Evolutionary conservation across 2,888 invertebrate species (phyloP), one percentile per base, ranked within the genome.

Genomic region (Nasonia oneida): DNA sequence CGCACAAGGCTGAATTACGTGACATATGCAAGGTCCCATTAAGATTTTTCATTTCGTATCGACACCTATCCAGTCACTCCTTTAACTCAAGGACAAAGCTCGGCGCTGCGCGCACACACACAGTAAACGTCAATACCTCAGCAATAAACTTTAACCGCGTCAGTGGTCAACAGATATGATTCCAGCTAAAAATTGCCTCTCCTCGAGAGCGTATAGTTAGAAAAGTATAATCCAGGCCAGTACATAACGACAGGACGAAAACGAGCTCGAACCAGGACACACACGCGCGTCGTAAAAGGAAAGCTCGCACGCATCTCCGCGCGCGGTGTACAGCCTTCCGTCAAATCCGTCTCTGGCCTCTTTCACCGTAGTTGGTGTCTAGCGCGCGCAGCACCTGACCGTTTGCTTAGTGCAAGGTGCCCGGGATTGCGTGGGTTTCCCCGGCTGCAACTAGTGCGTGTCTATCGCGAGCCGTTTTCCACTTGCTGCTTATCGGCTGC

Each of bases 371-470:
- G 84, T 80, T 85, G 86, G 74, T 79, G 77, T 87, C 86, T 88
- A 87, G 87, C 42, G 37, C 85, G 87, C 1, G 29, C 29, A 29
- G 29, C 89, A 90, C 90, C 90, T 90, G 89, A 89, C 88, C 50
- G 33, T 14, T 84, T 64, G 76, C 78, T 37, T 10, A 15, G 64
- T 18, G 50, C 75, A 86, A 86, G 79, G 87, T 83, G 83, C 57
- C 15, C 4, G 50, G 50, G 76, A 81, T 87, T 88, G 88, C 88
- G 89, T 89, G 88, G 89, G 88, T 88, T 89, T 88, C 87, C 87
- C 81, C 84, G 87, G 84, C 84, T 87, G 47, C 81, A 89, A 90
- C 88, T 90, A 87, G 89, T 89, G 89, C 89, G 87, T 89, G 88
- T 88, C 89, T 88, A 89, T 89, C 88, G 88, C 70, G 1, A 29